Percentiles rank a stretch among this genome's conserved stretches.
These are phyloP conservation scores for Odontamblyopus lacepedii DNA, from an alignment of 2,797 vertebrate genomes.

Conservation along the genomic window DNA sequence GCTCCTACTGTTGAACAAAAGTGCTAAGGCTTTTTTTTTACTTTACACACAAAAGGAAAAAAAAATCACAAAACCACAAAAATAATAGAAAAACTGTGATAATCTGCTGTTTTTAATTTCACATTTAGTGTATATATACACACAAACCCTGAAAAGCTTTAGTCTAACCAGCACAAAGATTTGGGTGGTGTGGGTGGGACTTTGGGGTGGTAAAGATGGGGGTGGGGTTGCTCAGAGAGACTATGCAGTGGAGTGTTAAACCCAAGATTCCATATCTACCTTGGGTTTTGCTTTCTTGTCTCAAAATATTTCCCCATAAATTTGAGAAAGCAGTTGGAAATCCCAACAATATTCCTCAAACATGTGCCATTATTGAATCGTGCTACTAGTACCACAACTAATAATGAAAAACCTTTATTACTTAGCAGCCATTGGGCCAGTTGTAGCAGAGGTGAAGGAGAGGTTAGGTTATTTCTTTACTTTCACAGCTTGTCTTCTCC, in stretches of 20 bases:
- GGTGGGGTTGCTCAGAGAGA: constrained; percentile 72
- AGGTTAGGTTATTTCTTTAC: constrained; percentile 66
- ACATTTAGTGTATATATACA: constrained; percentile 68
- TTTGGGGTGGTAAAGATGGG: constrained; percentile 23
- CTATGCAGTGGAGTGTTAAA: constrained; percentile 82
- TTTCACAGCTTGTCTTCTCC: constrained; percentile 61
- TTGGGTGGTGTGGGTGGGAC: constrained; percentile 36
- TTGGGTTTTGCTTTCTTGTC: constrained; percentile 61
- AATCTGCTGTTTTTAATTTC: constrained; percentile 74
- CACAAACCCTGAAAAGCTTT: constrained; percentile 82
- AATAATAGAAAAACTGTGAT: constrained; percentile 77
- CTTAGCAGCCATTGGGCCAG: constrained; percentile 73
- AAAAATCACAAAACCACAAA: constrained; percentile 13
- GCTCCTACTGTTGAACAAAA: constrained; percentile 77
- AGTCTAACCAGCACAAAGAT: constrained; percentile 85
- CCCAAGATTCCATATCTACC: constrained; percentile 78
- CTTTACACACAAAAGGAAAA: constrained; percentile 47
- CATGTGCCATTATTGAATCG: constrained; percentile 72
- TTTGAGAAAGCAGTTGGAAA: constrained; percentile 52
- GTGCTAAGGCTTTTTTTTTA: constrained; percentile 67
- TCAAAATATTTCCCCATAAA: constrained; percentile 34
- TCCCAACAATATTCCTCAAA: constrained; percentile 73
- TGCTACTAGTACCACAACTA: constrained; percentile 59
- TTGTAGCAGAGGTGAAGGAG: constrained; percentile 79
- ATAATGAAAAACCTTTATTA: constrained; percentile 60